Evolutionary conservation across 2,888 invertebrate genomes (phyloP), one percentile per base, ranked within the genome.

Genomic region (Agriopis aurantiaria): DNA sequence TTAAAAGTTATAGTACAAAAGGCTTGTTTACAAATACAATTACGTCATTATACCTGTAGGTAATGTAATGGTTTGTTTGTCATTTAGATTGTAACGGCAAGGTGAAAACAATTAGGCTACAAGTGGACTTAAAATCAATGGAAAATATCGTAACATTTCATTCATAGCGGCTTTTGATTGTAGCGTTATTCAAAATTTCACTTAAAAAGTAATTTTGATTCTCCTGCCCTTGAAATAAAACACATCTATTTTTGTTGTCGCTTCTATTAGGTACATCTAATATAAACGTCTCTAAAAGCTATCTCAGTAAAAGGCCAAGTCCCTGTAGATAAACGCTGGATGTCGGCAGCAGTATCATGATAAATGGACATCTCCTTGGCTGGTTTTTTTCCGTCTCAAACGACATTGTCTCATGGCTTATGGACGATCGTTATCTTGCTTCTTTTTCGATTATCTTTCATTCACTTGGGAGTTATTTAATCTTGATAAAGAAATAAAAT

Each of bases 281-380:
- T 69, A 60, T 40, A 59, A 53, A 48, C 63, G 63, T 53, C 63
- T 68, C 23, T n/a, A 45, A 64, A 62, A 53, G 46, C 53, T 58
- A 64, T 64, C 68, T 63, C 9, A 68, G 60, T 53, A 60, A 68
- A 62, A 68, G 60, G 60, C 67, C 59, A 43, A 64, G 59, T 56
- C 55, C 40, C 56, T 69, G 58, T 62, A 68, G 62, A 68, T 66
- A 66, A 65, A 63, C 64, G 60, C 57, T 60, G 58, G 75, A 77
- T 76, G 81, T 81, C 78, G 78, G 63, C 52, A 69, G 53, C 80
- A 81, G 71, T 73, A 80, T 77, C 78, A 71, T 78, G 80, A 82
- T 83, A 80, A 83, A 83, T 83, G 77, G 75, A 59, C 75, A 76
- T 68, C 68, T 67, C 71, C 78, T 77, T 68, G 72, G 73, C 75